Evolutionary conservation across 2,888 invertebrate genomes (phyloP), one percentile per base, ranked within the genome.

Genomic region (Automeris io): DNA sequence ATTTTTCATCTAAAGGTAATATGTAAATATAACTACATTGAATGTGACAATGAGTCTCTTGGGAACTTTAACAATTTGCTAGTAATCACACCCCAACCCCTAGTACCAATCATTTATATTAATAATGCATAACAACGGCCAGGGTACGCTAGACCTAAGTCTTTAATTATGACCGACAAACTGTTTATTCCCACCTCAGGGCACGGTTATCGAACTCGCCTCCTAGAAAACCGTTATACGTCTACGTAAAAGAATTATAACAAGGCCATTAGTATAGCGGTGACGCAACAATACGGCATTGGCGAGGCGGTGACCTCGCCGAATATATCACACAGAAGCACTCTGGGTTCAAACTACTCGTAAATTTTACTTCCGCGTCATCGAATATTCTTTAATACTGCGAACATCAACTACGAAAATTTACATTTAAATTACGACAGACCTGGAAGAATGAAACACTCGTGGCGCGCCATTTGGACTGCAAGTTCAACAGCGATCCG

Each of bases 281-380:
- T 79, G 77, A 78, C 76, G 79, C 66, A 72, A 78, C 61, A 43
- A 41, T 49, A 45, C 52, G 46, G 49, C 55, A 51, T 41, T 44
- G 51, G 49, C 63, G 57, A 64, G 70, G 59, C 70, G 65, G 64
- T 58, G 75, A 76, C 74, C 77, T 76, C 77, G 69, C 58, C 57
- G 54, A 68, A 67, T 72, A 68, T 71, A 71, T 61, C 66, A 61
- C 57, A 47, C 41, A 46, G 38, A n/a, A 37, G 45, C 43, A 46
- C 47, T 57, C 55, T 55, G 61, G 57, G 65, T 63, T 70, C 77
- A 62, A 51, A 48, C 49, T 51, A 61, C 60, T 71, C 70, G 65
- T 79, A 72, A 74, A 74, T 73, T 68, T 65, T 68, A 67, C 73
- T 78, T 79, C 80, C 81, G 71, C 71, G 53, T 73, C 71, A 71